Evolutionary conservation across 2,888 invertebrate species (phyloP).

Genomic region (Electrophaes corylata): DNA sequence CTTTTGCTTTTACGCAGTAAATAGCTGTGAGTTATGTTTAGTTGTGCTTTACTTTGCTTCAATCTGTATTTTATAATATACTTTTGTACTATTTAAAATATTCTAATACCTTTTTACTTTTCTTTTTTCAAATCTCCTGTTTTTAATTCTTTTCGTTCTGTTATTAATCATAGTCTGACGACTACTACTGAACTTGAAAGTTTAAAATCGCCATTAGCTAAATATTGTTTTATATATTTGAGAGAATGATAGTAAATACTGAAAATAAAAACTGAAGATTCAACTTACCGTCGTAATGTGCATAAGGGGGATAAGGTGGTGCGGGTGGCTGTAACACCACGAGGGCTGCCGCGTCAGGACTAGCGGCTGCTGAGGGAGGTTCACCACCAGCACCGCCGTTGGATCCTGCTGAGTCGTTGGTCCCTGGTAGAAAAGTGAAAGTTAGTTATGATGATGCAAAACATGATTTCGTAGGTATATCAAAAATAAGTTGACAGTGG

Average conservation of each 20-base stretch:
- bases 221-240: too few species aligned
- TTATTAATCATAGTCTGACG: too few species aligned
- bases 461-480: too few species aligned
- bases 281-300: conserved; percentile 76
- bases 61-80: too few species aligned
- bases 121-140: too few species aligned
- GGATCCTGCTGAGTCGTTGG: conserved; percentile 78
- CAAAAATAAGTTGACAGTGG: too few species aligned
- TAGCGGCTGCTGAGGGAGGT: conserved; percentile 77
- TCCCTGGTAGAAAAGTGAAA: conserved; percentile 53
- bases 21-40: background rate
- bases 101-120: too few species aligned
- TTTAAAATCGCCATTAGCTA: too few species aligned
- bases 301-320: conserved; percentile 77
- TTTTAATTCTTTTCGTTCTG: too few species aligned
- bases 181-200: too few species aligned
- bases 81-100: too few species aligned
- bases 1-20: conserved; percentile 6
- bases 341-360: conserved; percentile 76
- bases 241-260: too few species aligned
- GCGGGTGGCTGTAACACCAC: conserved; percentile 78
- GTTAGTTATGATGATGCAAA: background rate
- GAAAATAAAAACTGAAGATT: background rate
- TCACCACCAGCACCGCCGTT: conserved; percentile 73
- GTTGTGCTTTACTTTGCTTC: background rate